Evolutionary conservation across 2,797 vertebrate genomes (phyloP).

Genomic region (Lithobates sylvaticus): DNA sequence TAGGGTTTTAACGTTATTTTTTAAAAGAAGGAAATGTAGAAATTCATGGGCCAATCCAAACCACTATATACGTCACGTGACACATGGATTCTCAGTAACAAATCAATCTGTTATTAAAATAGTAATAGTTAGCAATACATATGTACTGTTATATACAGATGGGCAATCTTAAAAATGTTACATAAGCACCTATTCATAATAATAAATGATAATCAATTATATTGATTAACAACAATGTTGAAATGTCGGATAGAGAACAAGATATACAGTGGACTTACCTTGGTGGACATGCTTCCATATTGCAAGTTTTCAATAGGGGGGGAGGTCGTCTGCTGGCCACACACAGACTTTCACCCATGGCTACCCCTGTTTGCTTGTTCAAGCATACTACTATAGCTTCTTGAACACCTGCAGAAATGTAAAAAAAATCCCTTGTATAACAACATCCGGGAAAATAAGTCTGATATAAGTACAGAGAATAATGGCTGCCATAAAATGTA

Average conservation of each 20-base stretch:
- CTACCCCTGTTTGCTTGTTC: constrained; percentile 92
- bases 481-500: neutral
- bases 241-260: neutral
- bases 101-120: too few species aligned
- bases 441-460: neutral
- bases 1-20: too few species aligned
- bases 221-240: neutral
- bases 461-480: neutral
- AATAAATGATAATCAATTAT: neutral
- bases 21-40: too few species aligned
- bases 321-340: constrained; percentile 86
- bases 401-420: constrained; percentile 85
- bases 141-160: too few species aligned
- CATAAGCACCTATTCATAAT: too few species aligned
- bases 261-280: constrained; percentile 76
- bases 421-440: neutral
- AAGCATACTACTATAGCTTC: constrained; percentile 93
- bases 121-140: too few species aligned
- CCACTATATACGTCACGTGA: too few species aligned
- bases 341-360: constrained; percentile 82
- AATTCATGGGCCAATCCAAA: too few species aligned
- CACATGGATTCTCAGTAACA: too few species aligned
- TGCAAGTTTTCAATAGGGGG: constrained; percentile 87
- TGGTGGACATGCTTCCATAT: constrained; percentile 87
- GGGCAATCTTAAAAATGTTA: too few species aligned